Evolutionary conservation across 2,797 vertebrate species (phyloP), one percentile per base, ranked within the genome.

Genomic region (Chelidonichthys spinosus): DNA sequence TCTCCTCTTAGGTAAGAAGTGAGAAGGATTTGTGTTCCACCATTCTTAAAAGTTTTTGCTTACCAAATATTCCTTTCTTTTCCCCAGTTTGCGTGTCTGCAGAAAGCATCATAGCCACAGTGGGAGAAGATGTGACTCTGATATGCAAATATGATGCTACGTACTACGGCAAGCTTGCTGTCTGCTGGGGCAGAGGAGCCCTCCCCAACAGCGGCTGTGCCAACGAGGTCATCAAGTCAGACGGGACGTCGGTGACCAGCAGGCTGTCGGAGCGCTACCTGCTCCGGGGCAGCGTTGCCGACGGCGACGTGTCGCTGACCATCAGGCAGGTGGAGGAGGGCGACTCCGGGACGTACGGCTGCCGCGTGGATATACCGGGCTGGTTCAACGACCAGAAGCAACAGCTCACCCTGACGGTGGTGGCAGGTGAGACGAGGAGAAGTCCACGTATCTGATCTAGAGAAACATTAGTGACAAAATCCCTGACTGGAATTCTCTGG

Each of bases 321-420:
- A 95, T 97, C 7, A 4, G 65, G 62, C 81, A 82, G 0, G 92
- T 94, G 0, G 56, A 70, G 37, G 82, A 90, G 63, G 65, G 39
- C 0, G 96, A 98, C 87, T 87, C 89, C 0, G 97, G 96, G 50
- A 80, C 0, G 0, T 97, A 97, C 1, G 96, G 96, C 86, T 98
- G 97, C 75, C 94, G 96, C 0, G 91, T 97, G 82, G 79, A 96
- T 5, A 70, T 95, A 77, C 60, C 85, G 0, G 96, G 96, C 15
- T 83, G 0, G 83, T 92, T 96, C 87, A 97, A 97, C 4, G 96
- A 97, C 13, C 47, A 83, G 10, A 85, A 78, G 66, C 55, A 7
- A 1, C 65, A 93, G 14, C 0, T 82, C 18, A 15, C 78, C 5
- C 89, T 97, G 64, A 85, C 80, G 7, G 82, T 96, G 50, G 67